Conservation (phyloP, 2,888 invertebrate genomes). For the Xanthostigma xanthostigma region DNA sequence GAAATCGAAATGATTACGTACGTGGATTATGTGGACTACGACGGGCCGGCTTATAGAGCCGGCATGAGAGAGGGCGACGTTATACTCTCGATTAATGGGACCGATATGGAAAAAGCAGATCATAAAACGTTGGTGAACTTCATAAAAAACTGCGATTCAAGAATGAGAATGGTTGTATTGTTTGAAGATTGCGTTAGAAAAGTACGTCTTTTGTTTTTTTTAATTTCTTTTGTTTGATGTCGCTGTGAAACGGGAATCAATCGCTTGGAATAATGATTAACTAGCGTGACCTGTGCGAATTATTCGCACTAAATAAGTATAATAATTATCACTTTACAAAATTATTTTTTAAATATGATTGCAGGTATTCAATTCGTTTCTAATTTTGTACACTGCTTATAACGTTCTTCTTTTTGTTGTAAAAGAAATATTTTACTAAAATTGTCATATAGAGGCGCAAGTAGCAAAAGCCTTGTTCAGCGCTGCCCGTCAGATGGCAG, state of each 20-base stretch:
- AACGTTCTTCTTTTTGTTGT: too few relatives aligned
- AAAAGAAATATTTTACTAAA: too few relatives aligned
- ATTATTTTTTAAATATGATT: too few relatives aligned
- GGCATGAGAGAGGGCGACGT: slow-evolving; percentile 96
- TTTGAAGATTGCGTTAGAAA: slow-evolving; percentile 94
- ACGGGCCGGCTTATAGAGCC: slow-evolving; percentile 81
- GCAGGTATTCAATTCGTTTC: too few relatives aligned
- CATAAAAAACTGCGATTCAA: slow-evolving; percentile 75
- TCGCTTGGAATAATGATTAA: too few relatives aligned
- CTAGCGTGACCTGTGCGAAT: too few relatives aligned
- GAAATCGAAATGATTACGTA: slow-evolving; percentile 95
- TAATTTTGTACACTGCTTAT: too few relatives aligned
- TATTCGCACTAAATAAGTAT: too few relatives aligned
- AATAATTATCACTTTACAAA: too few relatives aligned
- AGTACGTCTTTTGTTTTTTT: slow-evolving; percentile 31
- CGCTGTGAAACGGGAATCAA: not conserved
- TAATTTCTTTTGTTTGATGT: not conserved
- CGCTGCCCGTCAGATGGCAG: too few relatives aligned
- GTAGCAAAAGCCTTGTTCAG: too few relatives aligned
- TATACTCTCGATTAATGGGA: slow-evolving; percentile 90
- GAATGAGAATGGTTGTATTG: slow-evolving; percentile 91
- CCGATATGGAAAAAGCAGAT: slow-evolving; percentile 87
- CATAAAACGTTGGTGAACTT: slow-evolving; percentile 85
- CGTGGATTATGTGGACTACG: slow-evolving; percentile 88
- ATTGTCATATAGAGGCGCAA: too few relatives aligned